Conservation (phyloP, 2,797 vertebrate species). For the Alauda arvensis region DNA sequence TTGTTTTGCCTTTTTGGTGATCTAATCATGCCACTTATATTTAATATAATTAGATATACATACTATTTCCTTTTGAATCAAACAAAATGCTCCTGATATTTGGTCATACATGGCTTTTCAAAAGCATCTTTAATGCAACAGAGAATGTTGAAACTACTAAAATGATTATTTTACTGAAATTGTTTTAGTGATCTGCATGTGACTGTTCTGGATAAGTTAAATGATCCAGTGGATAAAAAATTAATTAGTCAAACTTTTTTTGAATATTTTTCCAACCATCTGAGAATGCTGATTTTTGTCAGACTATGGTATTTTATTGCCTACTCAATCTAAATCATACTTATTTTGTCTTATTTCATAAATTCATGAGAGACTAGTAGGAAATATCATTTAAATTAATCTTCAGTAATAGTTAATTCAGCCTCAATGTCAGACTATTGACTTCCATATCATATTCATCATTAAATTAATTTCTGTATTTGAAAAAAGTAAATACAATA, state of each 20-base stretch:
- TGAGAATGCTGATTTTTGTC: neutral
- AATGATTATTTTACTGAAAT: neutral
- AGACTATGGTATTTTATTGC: neutral
- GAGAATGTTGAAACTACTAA: neutral
- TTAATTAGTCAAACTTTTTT: neutral
- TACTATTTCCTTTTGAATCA: neutral
- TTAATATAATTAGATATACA: neutral
- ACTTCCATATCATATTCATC: neutral
- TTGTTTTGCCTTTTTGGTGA: neutral
- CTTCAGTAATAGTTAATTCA: neutral
- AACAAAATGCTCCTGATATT: neutral
- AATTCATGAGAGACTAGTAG: neutral
- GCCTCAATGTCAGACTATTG: neutral
- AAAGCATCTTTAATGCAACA: neutral
- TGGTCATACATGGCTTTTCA: neutral
- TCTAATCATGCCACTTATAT: neutral
- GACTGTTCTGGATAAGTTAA: neutral
- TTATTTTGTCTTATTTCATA: neutral
- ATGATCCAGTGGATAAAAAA: neutral
- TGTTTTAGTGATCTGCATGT: neutral
- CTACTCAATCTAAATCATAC: neutral
- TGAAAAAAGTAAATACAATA: constrained; percentile 26
- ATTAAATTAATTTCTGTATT: constrained; percentile 28
- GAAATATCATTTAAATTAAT: neutral
- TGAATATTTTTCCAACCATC: neutral